phyloP scores from a whole-genome alignment of 2,888 invertebrate species.

The Criorhina ranunculi region DNA sequence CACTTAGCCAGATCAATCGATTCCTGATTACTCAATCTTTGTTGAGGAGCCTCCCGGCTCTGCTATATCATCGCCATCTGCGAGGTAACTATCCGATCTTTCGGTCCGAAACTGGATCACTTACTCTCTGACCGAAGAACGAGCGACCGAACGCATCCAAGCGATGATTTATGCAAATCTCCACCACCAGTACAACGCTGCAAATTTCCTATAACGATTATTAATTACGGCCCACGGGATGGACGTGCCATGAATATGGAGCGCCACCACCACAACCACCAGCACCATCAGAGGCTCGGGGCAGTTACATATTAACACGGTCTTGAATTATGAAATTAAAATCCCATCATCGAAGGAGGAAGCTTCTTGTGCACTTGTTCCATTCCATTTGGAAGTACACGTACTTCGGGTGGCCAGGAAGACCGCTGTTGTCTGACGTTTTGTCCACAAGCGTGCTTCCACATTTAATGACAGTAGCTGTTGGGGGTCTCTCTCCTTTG shows the following conservation, averaged over 20 bases:
- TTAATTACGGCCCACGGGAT: slow-evolving; percentile 69
- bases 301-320: slow-evolving; percentile 75
- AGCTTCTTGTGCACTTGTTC: slow-evolving; percentile 62
- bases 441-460: slow-evolving; percentile 72
- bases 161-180: slow-evolving; percentile 73
- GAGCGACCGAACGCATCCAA: slow-evolving; percentile 22
- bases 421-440: slow-evolving; percentile 34
- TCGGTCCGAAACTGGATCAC: slow-evolving; percentile 44
- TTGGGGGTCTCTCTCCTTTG: slow-evolving; percentile 57
- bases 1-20: slow-evolving; percentile 63
- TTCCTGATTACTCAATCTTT: slow-evolving; percentile 64
- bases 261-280: slow-evolving; percentile 57
- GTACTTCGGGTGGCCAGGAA: slow-evolving; percentile 66
- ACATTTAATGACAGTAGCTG: slow-evolving; percentile 70
- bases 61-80: slow-evolving; percentile 19
- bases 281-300: slow-evolving; percentile 39
- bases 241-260: slow-evolving; percentile 71
- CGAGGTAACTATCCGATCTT: not conserved
- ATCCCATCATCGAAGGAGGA: slow-evolving; percentile 69
- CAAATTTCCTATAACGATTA: slow-evolving; percentile 76
- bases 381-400: slow-evolving; percentile 50
- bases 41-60: slow-evolving; percentile 5
- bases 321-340: slow-evolving; percentile 77
- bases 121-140: slow-evolving; percentile 23
- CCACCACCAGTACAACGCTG: slow-evolving; percentile 59